Percentiles rank a stretch among this genome's conserved stretches.
phyloP scores from a whole-genome alignment of 2,113 vertebrate genomes.

The Psettodes erumei region DNA sequence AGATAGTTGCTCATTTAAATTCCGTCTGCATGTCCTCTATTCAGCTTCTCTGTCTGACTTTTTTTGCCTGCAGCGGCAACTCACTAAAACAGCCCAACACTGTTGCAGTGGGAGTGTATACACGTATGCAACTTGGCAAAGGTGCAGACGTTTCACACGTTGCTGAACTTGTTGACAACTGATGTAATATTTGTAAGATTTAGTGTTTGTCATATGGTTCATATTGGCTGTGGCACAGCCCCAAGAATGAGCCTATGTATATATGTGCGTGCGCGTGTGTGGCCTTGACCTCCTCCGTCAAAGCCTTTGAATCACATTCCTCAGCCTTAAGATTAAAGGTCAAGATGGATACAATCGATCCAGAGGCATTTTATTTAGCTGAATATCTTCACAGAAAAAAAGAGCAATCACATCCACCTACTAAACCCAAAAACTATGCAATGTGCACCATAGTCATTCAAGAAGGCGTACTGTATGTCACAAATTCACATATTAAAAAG shows the following conservation, averaged over 20 bases:
- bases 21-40: conserved; percentile 7
- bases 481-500: conserved; percentile 69
- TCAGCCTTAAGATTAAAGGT: conserved; percentile 55
- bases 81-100: conserved; percentile 12
- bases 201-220: conserved; percentile 24
- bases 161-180: conserved; percentile 38
- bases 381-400: conserved; percentile 68
- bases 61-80: not conserved
- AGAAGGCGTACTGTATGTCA: conserved; percentile 54
- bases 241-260: conserved; percentile 17
- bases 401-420: conserved; percentile 60
- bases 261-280: conserved; percentile 18
- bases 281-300: conserved; percentile 7
- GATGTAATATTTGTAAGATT: conserved; percentile 11
- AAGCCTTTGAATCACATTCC: conserved; percentile 42
- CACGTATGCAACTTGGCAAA: conserved; percentile 5
- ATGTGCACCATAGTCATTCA: conserved; percentile 58
- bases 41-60: conserved; percentile 29
- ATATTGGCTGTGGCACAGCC: conserved; percentile 19
- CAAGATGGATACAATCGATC: conserved; percentile 62
- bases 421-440: conserved; percentile 58
- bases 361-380: conserved; percentile 80
- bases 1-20: conserved; percentile 52
- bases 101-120: conserved; percentile 2
- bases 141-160: conserved; percentile 24